phyloP scores from a whole-genome alignment of 2,113 vertebrate genomes.

The Antidorcas marsupialis region DNA sequence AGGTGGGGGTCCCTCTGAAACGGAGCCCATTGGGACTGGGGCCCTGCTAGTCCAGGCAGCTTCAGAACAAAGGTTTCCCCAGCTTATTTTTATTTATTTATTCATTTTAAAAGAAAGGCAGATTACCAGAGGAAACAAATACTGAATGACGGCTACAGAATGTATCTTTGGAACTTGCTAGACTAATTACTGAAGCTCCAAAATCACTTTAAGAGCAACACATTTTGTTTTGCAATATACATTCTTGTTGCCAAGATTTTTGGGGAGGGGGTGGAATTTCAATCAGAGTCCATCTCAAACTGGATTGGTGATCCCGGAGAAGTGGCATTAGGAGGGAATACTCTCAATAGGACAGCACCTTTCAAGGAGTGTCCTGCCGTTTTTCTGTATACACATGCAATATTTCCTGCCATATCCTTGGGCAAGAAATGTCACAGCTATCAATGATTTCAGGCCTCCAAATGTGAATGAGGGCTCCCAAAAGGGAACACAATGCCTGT shows the following conservation, averaged over 20 bases:
- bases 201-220: constrained; percentile 85
- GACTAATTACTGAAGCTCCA: constrained; percentile 85
- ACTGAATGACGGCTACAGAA: constrained; percentile 78
- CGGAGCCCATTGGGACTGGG: not conserved
- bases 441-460: not conserved
- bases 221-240: constrained; percentile 86
- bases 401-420: not conserved
- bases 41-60: not conserved
- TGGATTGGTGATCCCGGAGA: constrained; percentile 43
- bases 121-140: constrained; percentile 48
- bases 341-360: not conserved
- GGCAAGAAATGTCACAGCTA: not conserved
- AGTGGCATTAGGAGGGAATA: not conserved
- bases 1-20: not conserved
- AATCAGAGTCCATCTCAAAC: constrained; percentile 74
- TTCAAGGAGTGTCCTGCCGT: constrained; percentile 31
- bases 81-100: constrained; percentile 27
- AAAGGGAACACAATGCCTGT: not conserved
- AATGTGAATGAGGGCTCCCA: not conserved
- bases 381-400: not conserved
- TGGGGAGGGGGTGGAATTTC: constrained; percentile 27
- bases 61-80: constrained; percentile 66
- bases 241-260: constrained; percentile 78
- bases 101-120: not conserved
- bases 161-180: constrained; percentile 82